Conservation (phyloP, 2,888 invertebrate genomes). For the Drymonia ruficornis region DNA sequence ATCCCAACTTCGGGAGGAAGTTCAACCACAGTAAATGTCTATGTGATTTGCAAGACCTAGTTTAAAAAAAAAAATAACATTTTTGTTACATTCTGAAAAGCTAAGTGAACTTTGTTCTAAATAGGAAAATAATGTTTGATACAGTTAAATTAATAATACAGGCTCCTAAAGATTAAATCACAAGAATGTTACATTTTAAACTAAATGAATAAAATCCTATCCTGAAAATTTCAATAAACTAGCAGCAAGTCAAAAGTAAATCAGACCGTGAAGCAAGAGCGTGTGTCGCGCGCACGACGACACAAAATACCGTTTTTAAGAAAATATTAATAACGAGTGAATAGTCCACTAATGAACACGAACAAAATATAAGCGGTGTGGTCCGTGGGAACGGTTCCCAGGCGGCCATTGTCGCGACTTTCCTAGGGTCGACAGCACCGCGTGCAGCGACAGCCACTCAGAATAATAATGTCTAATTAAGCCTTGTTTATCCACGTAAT, state of each 20-base stretch:
- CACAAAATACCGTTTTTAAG: conserved; percentile 70
- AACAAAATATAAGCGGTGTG: conserved; percentile 52
- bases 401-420: conserved; percentile 54
- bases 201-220: too few relatives aligned
- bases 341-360: conserved; percentile 70
- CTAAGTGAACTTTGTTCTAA: too few relatives aligned
- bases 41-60: too few relatives aligned
- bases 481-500: conserved; percentile 73
- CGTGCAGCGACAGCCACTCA: conserved; percentile 49
- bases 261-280: conserved; percentile 18
- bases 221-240: not conserved
- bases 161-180: too few relatives aligned
- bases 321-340: conserved; percentile 76
- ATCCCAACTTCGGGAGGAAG: too few relatives aligned
- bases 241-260: conserved; percentile 17
- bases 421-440: conserved; percentile 61
- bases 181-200: too few relatives aligned
- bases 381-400: conserved; percentile 65
- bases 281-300: conserved; percentile 41
- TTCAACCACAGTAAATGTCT: too few relatives aligned
- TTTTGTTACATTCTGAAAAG: too few relatives aligned
- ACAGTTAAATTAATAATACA: too few relatives aligned
- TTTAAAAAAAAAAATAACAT: too few relatives aligned
- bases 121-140: too few relatives aligned
- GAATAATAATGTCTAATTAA: conserved; percentile 73